Percentiles rank a stretch among this genome's conserved stretches.
These are phyloP conservation scores for Melanostoma scalare DNA, from an alignment of 2,888 invertebrate species.

Conservation along the genomic window DNA sequence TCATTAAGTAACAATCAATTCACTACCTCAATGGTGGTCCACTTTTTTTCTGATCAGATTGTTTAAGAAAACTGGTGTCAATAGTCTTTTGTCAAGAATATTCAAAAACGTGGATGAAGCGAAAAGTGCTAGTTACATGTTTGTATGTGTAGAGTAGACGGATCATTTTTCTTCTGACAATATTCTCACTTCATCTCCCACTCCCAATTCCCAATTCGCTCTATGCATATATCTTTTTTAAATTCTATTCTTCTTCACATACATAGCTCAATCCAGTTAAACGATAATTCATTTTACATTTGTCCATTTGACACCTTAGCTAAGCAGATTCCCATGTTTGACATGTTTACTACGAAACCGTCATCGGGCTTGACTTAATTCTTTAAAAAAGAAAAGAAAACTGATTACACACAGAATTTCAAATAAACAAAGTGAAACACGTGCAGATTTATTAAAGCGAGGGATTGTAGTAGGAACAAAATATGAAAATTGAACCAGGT, in stretches of 20 bases:
- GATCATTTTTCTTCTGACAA: conserved; percentile 4
- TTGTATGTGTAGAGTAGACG: no score
- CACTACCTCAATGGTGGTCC: no score
- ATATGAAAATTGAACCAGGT: conserved; percentile 56
- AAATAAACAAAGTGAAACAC: conserved; percentile 59
- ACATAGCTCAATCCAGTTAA: neutral
- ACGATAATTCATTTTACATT: conserved; percentile 33
- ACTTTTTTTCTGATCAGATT: no score
- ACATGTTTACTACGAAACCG: conserved; percentile 39
- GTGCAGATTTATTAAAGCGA: conserved; percentile 25
- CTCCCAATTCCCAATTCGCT: neutral
- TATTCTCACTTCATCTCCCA: neutral
- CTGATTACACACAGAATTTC: conserved; percentile 56
- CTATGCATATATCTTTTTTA: no score
- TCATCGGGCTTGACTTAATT: neutral
- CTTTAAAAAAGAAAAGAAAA: neutral
- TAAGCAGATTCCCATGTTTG: conserved; percentile 63
- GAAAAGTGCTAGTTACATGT: no score
- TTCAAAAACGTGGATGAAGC: no score
- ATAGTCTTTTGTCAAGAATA: no score
- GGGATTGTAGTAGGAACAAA: conserved; percentile 9
- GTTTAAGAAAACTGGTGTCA: no score
- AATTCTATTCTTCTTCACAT: neutral
- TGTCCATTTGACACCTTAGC: conserved; percentile 56
- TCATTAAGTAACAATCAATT: no score